phyloP scores from a whole-genome alignment of 2,888 invertebrate genomes.

The Hypercompe scribonia region DNA sequence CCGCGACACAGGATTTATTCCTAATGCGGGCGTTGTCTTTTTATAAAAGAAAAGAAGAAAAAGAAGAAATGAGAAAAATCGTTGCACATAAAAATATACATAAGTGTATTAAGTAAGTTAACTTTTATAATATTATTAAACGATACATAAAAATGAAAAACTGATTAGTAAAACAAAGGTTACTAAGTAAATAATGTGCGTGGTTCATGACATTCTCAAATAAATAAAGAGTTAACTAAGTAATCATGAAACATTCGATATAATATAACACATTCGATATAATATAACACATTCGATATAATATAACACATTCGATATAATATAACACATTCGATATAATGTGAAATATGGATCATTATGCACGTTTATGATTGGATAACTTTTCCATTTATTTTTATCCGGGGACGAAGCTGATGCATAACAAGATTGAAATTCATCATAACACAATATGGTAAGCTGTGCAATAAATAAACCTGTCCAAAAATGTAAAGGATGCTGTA shows the following conservation, averaged over 20 bases:
- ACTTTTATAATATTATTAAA: neutral
- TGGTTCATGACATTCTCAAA: neutral
- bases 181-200: neutral
- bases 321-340: too few relatives aligned
- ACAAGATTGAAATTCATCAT: neutral
- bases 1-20: too few relatives aligned
- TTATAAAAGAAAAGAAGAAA: too few relatives aligned
- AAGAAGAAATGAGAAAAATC: conserved; percentile 1
- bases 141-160: neutral
- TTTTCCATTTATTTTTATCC: neutral
- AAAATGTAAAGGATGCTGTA: too few relatives aligned
- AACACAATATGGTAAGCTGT: neutral
- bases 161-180: neutral
- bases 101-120: conserved; percentile 1
- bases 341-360: neutral
- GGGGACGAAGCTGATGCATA: neutral
- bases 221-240: too few relatives aligned
- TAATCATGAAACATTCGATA: neutral
- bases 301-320: too few relatives aligned
- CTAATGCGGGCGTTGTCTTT: too few relatives aligned
- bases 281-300: too few relatives aligned
- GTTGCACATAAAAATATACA: neutral
- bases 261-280: too few relatives aligned
- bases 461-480: neutral
- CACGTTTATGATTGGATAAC: neutral